Conservation (phyloP, 1,140 invertebrate genomes). For the Pteromalus puparum region DNA sequence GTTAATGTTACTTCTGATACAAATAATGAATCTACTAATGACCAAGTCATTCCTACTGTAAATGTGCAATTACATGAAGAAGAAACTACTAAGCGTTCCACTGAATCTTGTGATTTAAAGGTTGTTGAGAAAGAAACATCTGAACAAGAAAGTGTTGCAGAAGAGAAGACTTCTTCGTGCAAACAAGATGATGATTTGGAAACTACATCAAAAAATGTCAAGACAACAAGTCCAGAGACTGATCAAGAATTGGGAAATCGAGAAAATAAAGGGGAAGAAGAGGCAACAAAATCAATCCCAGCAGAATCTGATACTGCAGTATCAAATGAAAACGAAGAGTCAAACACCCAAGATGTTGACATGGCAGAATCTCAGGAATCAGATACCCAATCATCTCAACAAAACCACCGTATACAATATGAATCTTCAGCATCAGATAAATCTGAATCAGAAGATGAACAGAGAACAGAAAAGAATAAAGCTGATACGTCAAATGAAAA, state of each 20-base stretch:
- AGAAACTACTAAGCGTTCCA: constrained; percentile 46
- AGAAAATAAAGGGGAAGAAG: constrained; percentile 57
- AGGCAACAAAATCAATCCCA: constrained; percentile 50
- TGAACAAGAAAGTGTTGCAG: neutral
- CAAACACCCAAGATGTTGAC: constrained; percentile 42
- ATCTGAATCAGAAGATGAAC: constrained; percentile 68
- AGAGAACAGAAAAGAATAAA: constrained; percentile 55
- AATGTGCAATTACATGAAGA: constrained; percentile 28
- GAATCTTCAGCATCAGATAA: constrained; percentile 70
- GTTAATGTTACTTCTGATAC: constrained; percentile 10
- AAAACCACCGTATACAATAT: constrained; percentile 69
- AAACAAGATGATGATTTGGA: constrained; percentile 6
- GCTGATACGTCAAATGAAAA: constrained; percentile 51
- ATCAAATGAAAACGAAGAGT: constrained; percentile 60
- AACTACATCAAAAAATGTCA: neutral
- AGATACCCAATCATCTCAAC: constrained; percentile 48
- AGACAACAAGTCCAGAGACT: neutral
- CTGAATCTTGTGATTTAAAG: constrained; percentile 48
- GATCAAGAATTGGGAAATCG: neutral
- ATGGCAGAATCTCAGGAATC: constrained; percentile 37
- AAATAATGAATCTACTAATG: constrained; percentile 21
- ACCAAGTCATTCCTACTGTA: neutral
- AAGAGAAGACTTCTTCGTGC: neutral
- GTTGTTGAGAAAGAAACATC: constrained; percentile 43
- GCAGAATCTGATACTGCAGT: constrained; percentile 57